A percentile compares a stretch with the other conserved stretches of the same genome.
phyloP scores from a whole-genome alignment of 2,797 vertebrate species.

The Clarias platycephalus region DNA sequence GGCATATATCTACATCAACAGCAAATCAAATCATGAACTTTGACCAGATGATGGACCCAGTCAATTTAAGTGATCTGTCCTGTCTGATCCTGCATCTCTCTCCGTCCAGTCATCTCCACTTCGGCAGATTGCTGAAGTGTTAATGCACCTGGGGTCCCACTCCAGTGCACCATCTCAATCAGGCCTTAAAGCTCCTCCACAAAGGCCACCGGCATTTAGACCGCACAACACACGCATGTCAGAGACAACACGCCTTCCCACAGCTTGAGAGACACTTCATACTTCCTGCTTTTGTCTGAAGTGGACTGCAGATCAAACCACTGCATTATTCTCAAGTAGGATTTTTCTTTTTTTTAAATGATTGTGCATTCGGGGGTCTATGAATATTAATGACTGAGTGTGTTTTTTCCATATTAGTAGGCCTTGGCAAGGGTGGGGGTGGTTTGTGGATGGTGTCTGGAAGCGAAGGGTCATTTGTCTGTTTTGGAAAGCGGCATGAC shows the following conservation, averaged over 20 bases:
- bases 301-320: constrained; percentile 46
- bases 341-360: constrained; percentile 49
- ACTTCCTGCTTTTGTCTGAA: constrained; percentile 29
- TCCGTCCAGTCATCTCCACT: constrained; percentile 58
- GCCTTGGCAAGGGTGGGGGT: background rate
- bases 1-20: background rate
- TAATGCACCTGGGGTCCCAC: constrained; percentile 74
- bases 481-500: constrained; percentile 34
- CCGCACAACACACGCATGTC: constrained; percentile 23
- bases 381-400: constrained; percentile 52
- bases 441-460: constrained; percentile 14
- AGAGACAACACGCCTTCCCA: constrained; percentile 24
- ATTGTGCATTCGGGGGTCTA: constrained; percentile 43
- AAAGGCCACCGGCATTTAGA: constrained; percentile 56
- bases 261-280: constrained; percentile 59
- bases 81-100: constrained; percentile 31
- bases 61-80: constrained; percentile 6
- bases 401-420: background rate
- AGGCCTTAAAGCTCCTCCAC: constrained; percentile 65
- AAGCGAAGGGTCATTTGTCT: constrained; percentile 27
- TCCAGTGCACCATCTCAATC: constrained; percentile 64
- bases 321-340: constrained; percentile 37
- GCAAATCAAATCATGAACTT: constrained; percentile 7
- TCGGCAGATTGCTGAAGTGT: constrained; percentile 68
- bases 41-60: background rate